A percentile compares a stretch with the other conserved stretches of the same genome.
These are phyloP conservation scores for Saturnia japonica DNA, from an alignment of 2,888 invertebrate genomes.

Conservation along the genomic window DNA sequence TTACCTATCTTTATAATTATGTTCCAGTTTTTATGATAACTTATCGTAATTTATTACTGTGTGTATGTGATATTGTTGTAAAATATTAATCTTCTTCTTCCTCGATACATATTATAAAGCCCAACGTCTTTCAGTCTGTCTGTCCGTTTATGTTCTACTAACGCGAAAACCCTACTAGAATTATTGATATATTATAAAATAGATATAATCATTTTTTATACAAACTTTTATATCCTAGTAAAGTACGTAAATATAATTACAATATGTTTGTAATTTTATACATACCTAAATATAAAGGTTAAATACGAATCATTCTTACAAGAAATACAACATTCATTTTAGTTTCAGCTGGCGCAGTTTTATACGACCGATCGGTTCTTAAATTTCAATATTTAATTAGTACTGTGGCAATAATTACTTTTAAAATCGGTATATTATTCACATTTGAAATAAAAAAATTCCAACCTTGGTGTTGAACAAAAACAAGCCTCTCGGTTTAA, in stretches of 20 bases:
- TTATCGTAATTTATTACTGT: no score
- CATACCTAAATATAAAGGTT: neutral
- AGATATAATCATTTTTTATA: no score
- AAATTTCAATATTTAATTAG: constrained; percentile 40
- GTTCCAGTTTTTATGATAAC: no score
- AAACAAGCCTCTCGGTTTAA: constrained; percentile 51
- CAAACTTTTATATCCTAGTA: no score
- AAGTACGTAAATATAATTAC: neutral
- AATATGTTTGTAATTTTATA: neutral
- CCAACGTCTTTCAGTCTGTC: no score
- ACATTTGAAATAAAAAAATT: constrained; percentile 39
- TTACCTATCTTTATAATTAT: no score
- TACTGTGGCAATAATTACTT: neutral
- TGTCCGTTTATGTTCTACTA: no score
- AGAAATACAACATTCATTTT: neutral
- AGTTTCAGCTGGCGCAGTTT: neutral
- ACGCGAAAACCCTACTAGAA: no score
- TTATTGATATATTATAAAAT: no score
- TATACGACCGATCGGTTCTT: constrained; percentile 35
- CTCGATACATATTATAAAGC: no score
- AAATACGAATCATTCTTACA: neutral
- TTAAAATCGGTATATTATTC: constrained; percentile 30
- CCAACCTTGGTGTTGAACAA: constrained; percentile 31
- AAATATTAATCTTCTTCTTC: no score
- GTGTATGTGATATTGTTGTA: no score